phyloP scores from a whole-genome alignment of 1,140 invertebrate species.

The Druon quercuslanigerum region DNA sequence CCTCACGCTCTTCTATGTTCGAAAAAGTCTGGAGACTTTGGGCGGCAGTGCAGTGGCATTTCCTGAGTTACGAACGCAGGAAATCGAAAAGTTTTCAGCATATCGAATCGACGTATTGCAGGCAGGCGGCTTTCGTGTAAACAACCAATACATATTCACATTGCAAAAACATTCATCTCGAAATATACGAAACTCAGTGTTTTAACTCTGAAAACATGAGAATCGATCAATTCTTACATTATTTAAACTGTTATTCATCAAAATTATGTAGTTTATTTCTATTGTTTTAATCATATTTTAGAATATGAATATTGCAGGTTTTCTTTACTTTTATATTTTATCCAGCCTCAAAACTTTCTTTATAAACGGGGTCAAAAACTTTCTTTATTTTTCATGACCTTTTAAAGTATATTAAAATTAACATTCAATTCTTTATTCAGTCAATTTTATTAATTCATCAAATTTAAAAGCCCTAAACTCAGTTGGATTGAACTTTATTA shows the following conservation, averaged over 20 bases:
- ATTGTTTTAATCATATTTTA: background rate
- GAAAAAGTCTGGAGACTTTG: slow-evolving; percentile 12
- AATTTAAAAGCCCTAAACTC: no score
- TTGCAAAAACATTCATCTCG: slow-evolving; percentile 25
- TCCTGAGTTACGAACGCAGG: slow-evolving; percentile 27
- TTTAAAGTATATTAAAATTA: no score
- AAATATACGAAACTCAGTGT: slow-evolving; percentile 13
- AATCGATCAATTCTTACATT: slow-evolving; percentile 4
- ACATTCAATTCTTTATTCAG: no score
- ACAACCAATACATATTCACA: slow-evolving; percentile 62
- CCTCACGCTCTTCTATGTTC: background rate
- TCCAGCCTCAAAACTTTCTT: no score
- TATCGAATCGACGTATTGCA: slow-evolving; percentile 67
- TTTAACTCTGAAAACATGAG: slow-evolving; percentile 6
- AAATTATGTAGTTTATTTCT: background rate
- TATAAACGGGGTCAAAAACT: no score
- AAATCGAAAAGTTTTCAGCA: slow-evolving; percentile 51
- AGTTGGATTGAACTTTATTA: no score
- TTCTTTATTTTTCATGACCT: no score
- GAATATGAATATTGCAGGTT: no score
- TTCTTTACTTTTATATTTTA: no score
- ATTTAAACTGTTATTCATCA: slow-evolving; percentile 13
- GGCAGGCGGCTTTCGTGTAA: slow-evolving; percentile 63
- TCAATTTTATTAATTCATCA: no score
- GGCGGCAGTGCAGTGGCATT: slow-evolving; percentile 22